Evolutionary conservation across 2,797 vertebrate genomes (phyloP).

Genomic region (Halcyon badia): DNA sequence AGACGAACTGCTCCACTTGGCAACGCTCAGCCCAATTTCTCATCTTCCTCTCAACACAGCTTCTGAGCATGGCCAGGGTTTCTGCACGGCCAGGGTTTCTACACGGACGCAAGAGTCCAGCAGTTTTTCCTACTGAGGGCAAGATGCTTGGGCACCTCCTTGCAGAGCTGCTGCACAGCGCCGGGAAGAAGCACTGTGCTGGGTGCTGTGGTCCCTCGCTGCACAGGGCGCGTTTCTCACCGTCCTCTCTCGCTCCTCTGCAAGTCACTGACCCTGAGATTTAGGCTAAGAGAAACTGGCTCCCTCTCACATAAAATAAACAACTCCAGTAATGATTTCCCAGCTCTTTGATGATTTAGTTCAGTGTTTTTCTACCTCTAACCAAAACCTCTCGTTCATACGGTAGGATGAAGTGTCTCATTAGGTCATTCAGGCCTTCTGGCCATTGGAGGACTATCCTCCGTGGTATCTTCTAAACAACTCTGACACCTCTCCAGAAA

Average conservation of each 20-base stretch:
- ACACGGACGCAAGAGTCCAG: background rate
- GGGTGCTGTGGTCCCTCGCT: background rate
- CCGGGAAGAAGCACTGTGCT: background rate
- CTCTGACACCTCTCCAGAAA: background rate
- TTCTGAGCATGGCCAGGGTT: background rate
- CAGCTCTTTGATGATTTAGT: background rate
- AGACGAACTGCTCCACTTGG: constrained; percentile 33
- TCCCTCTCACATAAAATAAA: constrained; percentile 8
- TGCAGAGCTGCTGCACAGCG: background rate
- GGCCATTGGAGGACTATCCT: background rate
- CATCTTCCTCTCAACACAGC: background rate
- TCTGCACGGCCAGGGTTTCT: background rate
- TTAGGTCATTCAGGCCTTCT: background rate
- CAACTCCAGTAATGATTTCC: background rate
- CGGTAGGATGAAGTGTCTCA: background rate
- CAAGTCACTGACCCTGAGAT: background rate
- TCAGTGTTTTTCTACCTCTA: background rate
- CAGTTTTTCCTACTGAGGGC: background rate
- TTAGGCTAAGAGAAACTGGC: background rate
- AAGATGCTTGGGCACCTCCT: background rate
- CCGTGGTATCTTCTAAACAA: background rate
- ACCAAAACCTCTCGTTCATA: background rate
- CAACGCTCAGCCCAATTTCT: background rate
- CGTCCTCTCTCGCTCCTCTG: background rate
- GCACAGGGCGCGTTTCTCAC: background rate